Conservation (phyloP, 2,113 vertebrate genomes). For the Pampusana beccarii region DNA sequence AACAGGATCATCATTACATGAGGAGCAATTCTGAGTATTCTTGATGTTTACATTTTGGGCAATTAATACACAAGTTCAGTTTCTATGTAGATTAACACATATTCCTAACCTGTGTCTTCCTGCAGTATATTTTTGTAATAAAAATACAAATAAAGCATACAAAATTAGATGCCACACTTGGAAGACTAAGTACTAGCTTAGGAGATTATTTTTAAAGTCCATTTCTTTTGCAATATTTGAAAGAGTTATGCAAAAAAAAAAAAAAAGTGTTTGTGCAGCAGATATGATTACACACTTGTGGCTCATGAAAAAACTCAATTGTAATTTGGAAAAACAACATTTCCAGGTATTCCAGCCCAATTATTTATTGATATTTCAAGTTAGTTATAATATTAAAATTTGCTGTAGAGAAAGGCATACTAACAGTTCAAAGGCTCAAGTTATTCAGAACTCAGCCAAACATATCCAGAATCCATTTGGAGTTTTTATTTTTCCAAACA, state of each 20-base stretch:
- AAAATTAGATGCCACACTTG: neutral
- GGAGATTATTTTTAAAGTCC: neutral
- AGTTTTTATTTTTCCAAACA: neutral
- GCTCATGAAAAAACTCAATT: neutral
- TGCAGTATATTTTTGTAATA: neutral
- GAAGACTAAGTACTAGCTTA: neutral
- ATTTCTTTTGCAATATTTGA: neutral
- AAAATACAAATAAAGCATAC: neutral
- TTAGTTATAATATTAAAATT: neutral
- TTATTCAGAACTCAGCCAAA: neutral
- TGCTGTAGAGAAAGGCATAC: neutral
- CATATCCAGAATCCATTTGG: neutral
- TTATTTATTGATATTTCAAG: slow-evolving; percentile 8
- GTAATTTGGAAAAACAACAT: neutral
- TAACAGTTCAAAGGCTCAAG: neutral
- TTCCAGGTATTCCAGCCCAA: neutral
- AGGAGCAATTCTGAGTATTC: neutral
- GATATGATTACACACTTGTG: neutral
- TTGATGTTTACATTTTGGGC: neutral
- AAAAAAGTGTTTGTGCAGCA: neutral
- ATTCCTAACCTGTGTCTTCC: neutral
- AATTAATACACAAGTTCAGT: neutral
- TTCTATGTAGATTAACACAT: neutral
- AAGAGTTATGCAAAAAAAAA: neutral
- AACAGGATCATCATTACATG: neutral